Conservation (phyloP, 2,888 invertebrate genomes). For the Pachycephus smyrnensis region DNA sequence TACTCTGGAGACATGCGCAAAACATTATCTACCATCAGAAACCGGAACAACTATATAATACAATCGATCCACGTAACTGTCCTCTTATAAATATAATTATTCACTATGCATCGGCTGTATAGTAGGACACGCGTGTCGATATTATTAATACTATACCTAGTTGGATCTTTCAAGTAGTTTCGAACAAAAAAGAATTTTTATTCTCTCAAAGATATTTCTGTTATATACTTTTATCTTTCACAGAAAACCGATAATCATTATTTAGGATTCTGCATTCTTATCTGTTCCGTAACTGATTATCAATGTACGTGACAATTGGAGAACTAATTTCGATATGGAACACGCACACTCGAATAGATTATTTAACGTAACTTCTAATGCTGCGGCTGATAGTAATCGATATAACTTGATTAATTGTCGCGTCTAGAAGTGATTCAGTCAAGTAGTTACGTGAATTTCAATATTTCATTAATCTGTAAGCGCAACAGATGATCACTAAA, state of each 20-base stretch:
- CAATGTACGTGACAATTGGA: not conserved
- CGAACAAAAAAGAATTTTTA: not conserved
- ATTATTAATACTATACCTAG: not conserved
- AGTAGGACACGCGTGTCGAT: not conserved
- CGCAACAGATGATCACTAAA: no score
- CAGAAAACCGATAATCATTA: not conserved
- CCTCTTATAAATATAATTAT: not conserved
- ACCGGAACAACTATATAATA: not conserved
- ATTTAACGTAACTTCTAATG: not conserved
- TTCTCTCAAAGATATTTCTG: not conserved
- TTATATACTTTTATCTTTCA: not conserved
- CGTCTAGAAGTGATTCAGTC: not conserved
- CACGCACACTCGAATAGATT: no score
- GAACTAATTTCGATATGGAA: not conserved
- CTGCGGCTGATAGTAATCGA: not conserved
- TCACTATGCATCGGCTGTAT: not conserved
- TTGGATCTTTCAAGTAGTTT: not conserved
- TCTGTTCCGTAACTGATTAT: not conserved
- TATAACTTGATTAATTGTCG: not conserved
- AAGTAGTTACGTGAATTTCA: not conserved
- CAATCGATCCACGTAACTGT: not conserved
- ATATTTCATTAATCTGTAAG: not conserved
- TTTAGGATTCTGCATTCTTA: not conserved
- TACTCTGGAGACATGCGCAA: not conserved
- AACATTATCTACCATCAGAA: not conserved